Conservation (phyloP, 2,797 vertebrate genomes). For the Pseudocheirus occidentalis region DNA sequence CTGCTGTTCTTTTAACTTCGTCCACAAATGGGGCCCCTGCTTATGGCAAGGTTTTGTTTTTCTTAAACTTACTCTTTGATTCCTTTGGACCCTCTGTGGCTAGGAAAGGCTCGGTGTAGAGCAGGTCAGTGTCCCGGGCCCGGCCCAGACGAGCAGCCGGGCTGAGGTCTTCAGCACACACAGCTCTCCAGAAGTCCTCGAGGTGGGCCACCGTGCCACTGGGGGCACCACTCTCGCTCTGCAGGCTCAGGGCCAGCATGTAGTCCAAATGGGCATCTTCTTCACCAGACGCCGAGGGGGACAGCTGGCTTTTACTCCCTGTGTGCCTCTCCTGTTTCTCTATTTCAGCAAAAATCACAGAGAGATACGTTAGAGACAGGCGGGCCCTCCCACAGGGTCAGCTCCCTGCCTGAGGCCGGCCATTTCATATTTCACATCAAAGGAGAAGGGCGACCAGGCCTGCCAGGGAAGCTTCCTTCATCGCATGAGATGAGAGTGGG, state of each 20-base stretch:
- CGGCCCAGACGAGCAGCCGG: background rate
- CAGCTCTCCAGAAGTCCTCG: slow-evolving; percentile 81
- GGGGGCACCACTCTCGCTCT: slow-evolving; percentile 82
- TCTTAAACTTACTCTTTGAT: slow-evolving; percentile 72
- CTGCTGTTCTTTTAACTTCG: background rate
- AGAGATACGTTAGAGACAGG: slow-evolving; percentile 9
- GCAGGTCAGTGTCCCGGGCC: background rate
- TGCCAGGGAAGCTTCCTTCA: background rate
- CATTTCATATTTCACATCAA: background rate
- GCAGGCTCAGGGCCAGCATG: slow-evolving; percentile 92
- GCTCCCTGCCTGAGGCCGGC: background rate
- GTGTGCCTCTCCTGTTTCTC: slow-evolving; percentile 75
- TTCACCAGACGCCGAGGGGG: slow-evolving; percentile 79
- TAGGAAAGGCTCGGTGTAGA: slow-evolving; percentile 44
- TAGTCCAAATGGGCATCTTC: slow-evolving; percentile 90
- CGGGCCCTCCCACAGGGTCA: background rate
- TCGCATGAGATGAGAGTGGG: background rate
- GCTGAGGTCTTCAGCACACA: slow-evolving; percentile 58
- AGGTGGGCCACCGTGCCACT: slow-evolving; percentile 58
- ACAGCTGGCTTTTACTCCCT: slow-evolving; percentile 80
- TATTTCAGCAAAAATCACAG: slow-evolving; percentile 68
- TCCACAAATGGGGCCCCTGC: background rate
- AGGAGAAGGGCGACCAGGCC: background rate
- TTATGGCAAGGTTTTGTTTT: background rate
- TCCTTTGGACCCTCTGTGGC: slow-evolving; percentile 40